Base-by-base conservation (phyloP, 2,888 invertebrate genomes). In the Eustalomyia histrio region DNA sequence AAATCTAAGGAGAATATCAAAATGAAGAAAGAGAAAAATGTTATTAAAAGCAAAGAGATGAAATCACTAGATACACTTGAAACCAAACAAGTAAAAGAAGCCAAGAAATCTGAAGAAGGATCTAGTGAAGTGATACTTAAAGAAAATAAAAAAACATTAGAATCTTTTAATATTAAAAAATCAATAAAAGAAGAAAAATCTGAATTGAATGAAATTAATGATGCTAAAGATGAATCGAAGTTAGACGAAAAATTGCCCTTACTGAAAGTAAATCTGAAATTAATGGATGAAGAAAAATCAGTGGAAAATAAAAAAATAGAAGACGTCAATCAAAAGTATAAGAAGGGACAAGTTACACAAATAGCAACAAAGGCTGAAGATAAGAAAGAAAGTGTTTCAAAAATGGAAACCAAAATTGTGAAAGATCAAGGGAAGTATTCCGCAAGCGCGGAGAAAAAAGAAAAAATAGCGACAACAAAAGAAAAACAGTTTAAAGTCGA, bases 391-490 rank as follows among this genome's bases (percentile, higher is more conserved):
- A n/a, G 5, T n/a, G 3, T 47, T n/a, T 18, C 53, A 17, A 53
- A 47, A 33, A 69, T 43, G 33, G 7, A 5, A 12, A 50, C 24
- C 0, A 21, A 18, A 18, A n/a, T 14, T 50, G 39, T 39, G 2
- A 29, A 58, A n/a, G 50, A 24, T 6, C 29, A 29, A 14, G 12
- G 35, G 47, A 55, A 47, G 33, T 24, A 55, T 17, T n/a, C 1
- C 1, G 14, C 21, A 5, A 43, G 18, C n/a, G 5, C 57, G 2
- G 24, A 33, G 29, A 52, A 24, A 17, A 14, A 29, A 47, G 67
- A 55, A 10, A 24, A 71, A 61, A 8, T 21, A 10, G 16, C 12
- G n/a, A n/a, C n/a, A n/a, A 12, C n/a, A n/a, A 24, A 63, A 73
- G 24, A 39, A n/a, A 57, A 12, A 14, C 14, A 9, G 14, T 7